These are phyloP conservation scores for Paradoxurus hermaphroditus DNA, from an alignment of 2,113 vertebrate genomes.

Conservation along the genomic window DNA sequence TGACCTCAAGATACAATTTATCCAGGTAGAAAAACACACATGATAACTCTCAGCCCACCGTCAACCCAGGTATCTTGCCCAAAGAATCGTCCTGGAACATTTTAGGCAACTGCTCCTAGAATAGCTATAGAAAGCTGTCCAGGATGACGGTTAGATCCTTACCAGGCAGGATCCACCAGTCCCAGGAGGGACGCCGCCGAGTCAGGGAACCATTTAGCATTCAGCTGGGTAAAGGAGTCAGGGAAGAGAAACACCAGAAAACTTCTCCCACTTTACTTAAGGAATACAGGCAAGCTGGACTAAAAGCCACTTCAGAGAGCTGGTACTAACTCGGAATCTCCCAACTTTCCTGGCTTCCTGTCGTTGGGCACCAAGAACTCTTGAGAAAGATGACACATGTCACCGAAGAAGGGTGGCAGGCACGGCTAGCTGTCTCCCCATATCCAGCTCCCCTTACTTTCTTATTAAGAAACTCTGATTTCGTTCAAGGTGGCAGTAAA, in stretches of 20 bases:
- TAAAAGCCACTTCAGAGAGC: constrained; percentile 38
- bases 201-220: not conserved
- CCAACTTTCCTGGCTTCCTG: not conserved
- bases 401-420: not conserved
- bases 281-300: constrained; percentile 11
- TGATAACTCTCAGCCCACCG: not conserved
- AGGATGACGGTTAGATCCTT: not conserved
- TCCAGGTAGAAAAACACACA: not conserved
- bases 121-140: not conserved
- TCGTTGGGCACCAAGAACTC: not conserved
- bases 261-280: not conserved
- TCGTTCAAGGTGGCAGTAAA: not conserved
- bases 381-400: not conserved
- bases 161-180: not conserved
- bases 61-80: not conserved
- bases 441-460: not conserved
- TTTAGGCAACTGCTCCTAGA: not conserved
- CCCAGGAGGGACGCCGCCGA: not conserved
- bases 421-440: not conserved
- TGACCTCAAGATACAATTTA: not conserved
- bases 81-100: not conserved
- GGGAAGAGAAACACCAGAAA: not conserved
- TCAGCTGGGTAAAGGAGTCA: not conserved
- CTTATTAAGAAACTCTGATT: not conserved
- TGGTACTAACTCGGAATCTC: not conserved